A percentile compares a stretch with the other conserved stretches of the same genome.
These are phyloP conservation scores for Tetranychus piercei DNA, from an alignment of 2,888 invertebrate genomes.

Conservation along the genomic window DNA sequence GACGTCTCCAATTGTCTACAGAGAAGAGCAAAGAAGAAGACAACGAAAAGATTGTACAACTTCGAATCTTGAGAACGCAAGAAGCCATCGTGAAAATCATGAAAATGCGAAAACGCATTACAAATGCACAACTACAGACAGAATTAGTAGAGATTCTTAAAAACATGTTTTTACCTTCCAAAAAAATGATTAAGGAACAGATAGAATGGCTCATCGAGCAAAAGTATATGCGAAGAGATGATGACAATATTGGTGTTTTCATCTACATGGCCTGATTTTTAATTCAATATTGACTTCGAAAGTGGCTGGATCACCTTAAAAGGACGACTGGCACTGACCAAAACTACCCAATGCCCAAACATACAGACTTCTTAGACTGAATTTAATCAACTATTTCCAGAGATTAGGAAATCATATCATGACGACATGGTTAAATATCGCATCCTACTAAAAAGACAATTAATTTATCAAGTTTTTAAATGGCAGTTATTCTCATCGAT, in stretches of 20 bases:
- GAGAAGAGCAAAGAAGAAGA: constrained; percentile 90
- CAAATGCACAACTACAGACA: constrained; percentile 83
- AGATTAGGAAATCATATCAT: too few species aligned
- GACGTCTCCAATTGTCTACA: constrained; percentile 51
- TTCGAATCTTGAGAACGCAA: constrained; percentile 70
- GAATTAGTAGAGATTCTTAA: constrained; percentile 94
- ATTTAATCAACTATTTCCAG: too few species aligned
- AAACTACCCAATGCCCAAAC: too few species aligned
- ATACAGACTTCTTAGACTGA: too few species aligned
- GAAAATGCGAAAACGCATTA: constrained; percentile 88
- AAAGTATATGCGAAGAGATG: constrained; percentile 88
- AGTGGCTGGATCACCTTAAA: not conserved
- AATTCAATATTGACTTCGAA: not conserved
- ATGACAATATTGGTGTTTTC: constrained; percentile 91
- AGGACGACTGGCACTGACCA: too few species aligned
- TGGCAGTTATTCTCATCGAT: too few species aligned
- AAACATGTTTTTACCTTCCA: constrained; percentile 97
- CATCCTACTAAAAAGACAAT: too few species aligned
- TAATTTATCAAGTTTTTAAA: too few species aligned
- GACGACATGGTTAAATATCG: too few species aligned
- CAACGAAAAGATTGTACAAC: constrained; percentile 91
- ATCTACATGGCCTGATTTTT: constrained; percentile 69
- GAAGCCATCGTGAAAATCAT: constrained; percentile 98
- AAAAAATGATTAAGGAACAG: constrained; percentile 99
- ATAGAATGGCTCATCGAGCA: constrained; percentile 98